phyloP scores from a whole-genome alignment of 2,113 vertebrate genomes.

The Smithornis capensis region DNA sequence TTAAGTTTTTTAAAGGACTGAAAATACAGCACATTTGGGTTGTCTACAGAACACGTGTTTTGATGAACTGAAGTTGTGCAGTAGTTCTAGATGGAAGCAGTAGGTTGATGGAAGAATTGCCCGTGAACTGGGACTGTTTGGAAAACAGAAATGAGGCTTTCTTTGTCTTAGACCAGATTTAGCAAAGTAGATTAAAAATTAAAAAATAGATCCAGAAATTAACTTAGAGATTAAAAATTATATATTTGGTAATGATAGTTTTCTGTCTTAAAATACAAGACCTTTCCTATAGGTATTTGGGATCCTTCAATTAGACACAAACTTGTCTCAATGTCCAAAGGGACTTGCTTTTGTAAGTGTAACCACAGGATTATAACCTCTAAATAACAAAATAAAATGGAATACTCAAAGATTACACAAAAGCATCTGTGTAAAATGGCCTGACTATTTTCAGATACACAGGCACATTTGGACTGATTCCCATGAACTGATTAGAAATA shows the following conservation, averaged over 20 bases:
- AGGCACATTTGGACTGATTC: not conserved
- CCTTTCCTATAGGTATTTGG: not conserved
- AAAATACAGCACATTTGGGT: not conserved
- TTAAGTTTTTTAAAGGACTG: not conserved
- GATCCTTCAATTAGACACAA: not conserved
- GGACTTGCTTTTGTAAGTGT: not conserved
- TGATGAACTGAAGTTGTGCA: not conserved
- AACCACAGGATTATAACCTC: not conserved
- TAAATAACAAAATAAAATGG: not conserved
- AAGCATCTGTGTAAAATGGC: not conserved
- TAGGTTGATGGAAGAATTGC: not conserved
- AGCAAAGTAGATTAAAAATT: not conserved
- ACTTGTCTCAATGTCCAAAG: not conserved
- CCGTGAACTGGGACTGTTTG: not conserved
- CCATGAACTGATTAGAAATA: not conserved
- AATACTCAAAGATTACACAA: not conserved
- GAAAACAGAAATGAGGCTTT: not conserved
- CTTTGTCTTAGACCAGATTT: not conserved
- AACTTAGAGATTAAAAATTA: not conserved
- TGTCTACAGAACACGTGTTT: not conserved
- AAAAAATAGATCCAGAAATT: not conserved
- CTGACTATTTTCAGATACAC: not conserved
- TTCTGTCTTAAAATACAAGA: not conserved
- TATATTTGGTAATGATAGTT: fast-evolving
- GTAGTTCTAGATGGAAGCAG: not conserved